phyloP scores from a whole-genome alignment of 2,797 vertebrate species.

The Valencia hispanica region DNA sequence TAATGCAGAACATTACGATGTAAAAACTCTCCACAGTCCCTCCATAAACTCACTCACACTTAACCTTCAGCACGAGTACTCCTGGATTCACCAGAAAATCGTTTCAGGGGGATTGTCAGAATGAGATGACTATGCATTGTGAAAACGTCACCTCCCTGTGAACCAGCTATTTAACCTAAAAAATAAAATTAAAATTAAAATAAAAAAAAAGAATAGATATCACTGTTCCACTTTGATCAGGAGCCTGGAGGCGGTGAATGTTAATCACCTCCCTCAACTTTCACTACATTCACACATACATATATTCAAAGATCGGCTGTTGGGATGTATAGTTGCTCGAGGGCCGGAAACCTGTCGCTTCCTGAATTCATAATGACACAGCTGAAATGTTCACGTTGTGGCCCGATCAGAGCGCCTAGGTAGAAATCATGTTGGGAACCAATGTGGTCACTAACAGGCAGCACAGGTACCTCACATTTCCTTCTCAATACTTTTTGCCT shows the following conservation, averaged over 20 bases:
- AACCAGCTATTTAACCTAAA: no score
- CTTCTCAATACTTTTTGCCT: neutral
- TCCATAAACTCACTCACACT: neutral
- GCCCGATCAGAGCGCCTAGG: constrained; percentile 7
- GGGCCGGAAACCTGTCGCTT: constrained; percentile 2
- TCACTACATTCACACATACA: constrained; percentile 4
- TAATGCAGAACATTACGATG: neutral
- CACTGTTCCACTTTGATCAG: constrained; percentile 24
- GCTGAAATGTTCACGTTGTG: neutral
- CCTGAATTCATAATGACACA: neutral
- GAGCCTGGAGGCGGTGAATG: constrained; percentile 18
- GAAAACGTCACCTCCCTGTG: constrained; percentile 29
- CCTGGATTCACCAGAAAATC: constrained; percentile 1
- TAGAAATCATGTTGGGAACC: neutral
- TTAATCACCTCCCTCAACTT: constrained; percentile 26
- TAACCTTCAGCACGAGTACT: neutral
- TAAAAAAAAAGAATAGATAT: constrained; percentile 1
- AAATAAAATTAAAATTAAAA: neutral
- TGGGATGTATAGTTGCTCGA: neutral
- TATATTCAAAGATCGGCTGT: neutral
- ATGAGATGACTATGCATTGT: neutral
- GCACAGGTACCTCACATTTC: neutral
- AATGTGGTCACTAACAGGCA: accelerated
- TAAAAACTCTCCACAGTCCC: neutral
- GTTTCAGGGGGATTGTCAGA: neutral